A percentile compares a stretch with the other conserved stretches of the same genome.
Conservation (phyloP, 1,140 invertebrate species). For the Lordiphosa collinella region DNA sequence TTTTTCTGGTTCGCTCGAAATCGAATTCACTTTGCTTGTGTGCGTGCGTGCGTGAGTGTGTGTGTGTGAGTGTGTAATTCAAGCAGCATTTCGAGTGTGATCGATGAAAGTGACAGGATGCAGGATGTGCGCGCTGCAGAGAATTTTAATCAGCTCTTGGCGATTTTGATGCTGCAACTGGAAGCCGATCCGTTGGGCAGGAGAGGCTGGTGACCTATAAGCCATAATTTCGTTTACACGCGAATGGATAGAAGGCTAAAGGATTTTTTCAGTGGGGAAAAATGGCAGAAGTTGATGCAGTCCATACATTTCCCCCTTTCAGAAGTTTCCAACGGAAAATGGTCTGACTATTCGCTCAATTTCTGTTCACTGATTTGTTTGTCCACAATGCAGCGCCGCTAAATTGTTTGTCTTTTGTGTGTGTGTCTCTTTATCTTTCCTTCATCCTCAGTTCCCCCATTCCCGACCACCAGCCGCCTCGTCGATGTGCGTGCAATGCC, state of each 20-base stretch:
- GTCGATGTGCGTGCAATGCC: conserved; percentile 50
- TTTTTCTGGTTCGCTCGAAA: conserved; percentile 28
- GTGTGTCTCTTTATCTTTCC: conserved; percentile 9
- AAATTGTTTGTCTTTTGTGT: conserved; percentile 64
- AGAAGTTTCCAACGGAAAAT: background rate
- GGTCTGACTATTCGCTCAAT: conserved; percentile 10
- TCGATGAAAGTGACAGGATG: conserved; percentile 52
- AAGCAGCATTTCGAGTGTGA: conserved; percentile 63
- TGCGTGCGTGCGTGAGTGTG: conserved; percentile 13
- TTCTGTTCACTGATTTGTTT: conserved; percentile 60
- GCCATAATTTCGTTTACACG: background rate
- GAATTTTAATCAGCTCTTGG: conserved; percentile 59
- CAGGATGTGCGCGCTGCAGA: conserved; percentile 20
- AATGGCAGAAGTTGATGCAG: no score
- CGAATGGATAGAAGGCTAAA: no score
- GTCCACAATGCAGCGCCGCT: conserved; percentile 63
- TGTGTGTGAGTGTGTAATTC: conserved; percentile 34
- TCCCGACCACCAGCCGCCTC: background rate
- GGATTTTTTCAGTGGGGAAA: no score
- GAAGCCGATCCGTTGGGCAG: conserved; percentile 12
- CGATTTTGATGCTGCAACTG: conserved; percentile 15
- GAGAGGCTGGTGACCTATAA: no score
- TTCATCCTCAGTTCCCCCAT: background rate
- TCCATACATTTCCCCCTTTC: background rate
- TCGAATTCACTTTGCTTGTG: conserved; percentile 38